Evolutionary conservation across 2,113 vertebrate species (phyloP), one percentile per base, ranked within the genome.

Genomic region (Hyaena hyaena): DNA sequence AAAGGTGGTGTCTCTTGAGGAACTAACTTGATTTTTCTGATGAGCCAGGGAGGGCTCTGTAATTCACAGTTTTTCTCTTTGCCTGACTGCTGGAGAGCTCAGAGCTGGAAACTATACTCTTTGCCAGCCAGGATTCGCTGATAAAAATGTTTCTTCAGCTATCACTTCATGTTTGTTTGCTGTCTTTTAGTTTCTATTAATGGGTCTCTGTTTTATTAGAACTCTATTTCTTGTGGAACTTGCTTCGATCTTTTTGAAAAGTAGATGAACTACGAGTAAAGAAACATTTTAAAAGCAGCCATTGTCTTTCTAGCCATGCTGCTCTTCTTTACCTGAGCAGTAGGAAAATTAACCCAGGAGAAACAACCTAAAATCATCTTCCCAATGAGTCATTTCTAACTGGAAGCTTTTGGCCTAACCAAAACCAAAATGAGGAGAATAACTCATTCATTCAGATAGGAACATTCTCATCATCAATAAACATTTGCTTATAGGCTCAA

Each of bases 341-440:
- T 23, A 93, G 28, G 26, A 90, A 92, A 96, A 94, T 92, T 45
- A 97, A 94, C 74, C 48, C n/a, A 85, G 65, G 39, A 71, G 85
- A 95, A 91, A 39, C 7, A 65, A 85, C 87, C 81, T 82, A 45
- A 35, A 93, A 55, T 91, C 63, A 53, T 91, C 33, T 88, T 91
- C 33, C 63, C 71, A 89, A 43, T 53, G 63, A 96, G 39, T 1
- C 2, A 65, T 69, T 79, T 94, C 81, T 39, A 96, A 10, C 17
- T 84, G 66, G 50, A 88, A 85, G 73, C 5, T 94, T 89, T 95
- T 74, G 73, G 17, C 26, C 55, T 86, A 53, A 82, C 48, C 48
- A 96, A 97, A 58, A 95, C 63, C 24, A 96, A 92, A 95, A 90
- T 43, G 84, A 93, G 86, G 35, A 80, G 48, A 85, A 58, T 10